These are phyloP conservation scores for Drosophila novamexicana DNA, from an alignment of 1,140 invertebrate genomes.

Conservation along the genomic window DNA sequence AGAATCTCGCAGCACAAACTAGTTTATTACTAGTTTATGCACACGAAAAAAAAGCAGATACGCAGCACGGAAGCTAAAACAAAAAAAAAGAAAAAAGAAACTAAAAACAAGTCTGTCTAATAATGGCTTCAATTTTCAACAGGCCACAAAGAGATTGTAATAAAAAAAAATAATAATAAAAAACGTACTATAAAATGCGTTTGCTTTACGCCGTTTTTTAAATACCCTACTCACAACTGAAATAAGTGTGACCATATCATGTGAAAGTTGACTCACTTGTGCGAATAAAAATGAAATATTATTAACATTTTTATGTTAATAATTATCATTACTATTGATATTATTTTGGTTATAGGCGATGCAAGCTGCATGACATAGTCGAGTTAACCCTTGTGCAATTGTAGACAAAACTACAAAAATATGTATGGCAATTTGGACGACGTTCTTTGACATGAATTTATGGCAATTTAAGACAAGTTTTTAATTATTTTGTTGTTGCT, in stretches of 20 bases:
- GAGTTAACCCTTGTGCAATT: not conserved
- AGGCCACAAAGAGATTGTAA: conserved; percentile 71
- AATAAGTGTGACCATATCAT: not conserved
- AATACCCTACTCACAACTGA: conserved; percentile 18
- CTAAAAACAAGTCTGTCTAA: conserved; percentile 61
- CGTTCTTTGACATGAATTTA: conserved; percentile 81
- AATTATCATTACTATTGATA: not conserved
- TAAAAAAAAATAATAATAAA: conserved; percentile 35
- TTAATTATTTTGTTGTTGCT: conserved; percentile 69
- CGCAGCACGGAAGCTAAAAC: conserved; percentile 1
- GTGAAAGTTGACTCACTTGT: too few species aligned
- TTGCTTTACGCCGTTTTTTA: not conserved
- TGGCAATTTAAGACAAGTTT: conserved; percentile 83
- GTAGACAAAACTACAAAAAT: conserved; percentile 45
- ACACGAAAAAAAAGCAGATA: conserved; percentile 28
- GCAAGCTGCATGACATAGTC: conserved; percentile 9
- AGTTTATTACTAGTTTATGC: conserved; percentile 77
- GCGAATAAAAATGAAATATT: not conserved
- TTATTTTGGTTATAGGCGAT: not conserved
- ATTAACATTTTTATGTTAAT: not conserved
- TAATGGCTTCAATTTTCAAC: conserved; percentile 77
- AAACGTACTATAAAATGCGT: conserved; percentile 3
- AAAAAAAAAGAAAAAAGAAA: conserved; percentile 15
- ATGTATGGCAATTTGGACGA: conserved; percentile 73
- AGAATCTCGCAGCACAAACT: conserved; percentile 67